These are phyloP conservation scores for Trachymyrmex cornetzi DNA, from an alignment of 1,140 invertebrate genomes.

Conservation along the genomic window DNA sequence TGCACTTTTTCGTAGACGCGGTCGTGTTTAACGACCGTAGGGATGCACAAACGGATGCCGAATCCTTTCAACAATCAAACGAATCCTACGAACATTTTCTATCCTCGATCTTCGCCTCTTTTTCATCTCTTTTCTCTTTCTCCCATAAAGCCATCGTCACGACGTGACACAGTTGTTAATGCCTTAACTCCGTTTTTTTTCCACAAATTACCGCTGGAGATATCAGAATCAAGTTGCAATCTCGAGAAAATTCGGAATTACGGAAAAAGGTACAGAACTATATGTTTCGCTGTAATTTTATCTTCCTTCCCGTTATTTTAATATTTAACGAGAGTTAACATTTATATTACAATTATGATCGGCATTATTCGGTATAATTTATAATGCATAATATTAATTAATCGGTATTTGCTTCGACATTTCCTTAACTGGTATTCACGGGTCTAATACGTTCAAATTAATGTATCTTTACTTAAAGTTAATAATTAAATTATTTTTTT, in stretches of 20 bases:
- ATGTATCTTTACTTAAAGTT: too few relatives aligned
- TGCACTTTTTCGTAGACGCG: neutral
- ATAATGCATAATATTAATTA: too few relatives aligned
- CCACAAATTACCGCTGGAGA: slow-evolving; percentile 7
- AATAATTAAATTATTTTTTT: too few relatives aligned
- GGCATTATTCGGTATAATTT: too few relatives aligned
- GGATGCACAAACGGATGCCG: slow-evolving; percentile 26
- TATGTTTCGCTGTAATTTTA: neutral
- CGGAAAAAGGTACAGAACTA: neutral
- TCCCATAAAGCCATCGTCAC: slow-evolving; percentile 1
- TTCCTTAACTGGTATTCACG: too few relatives aligned
- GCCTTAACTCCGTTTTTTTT: neutral
- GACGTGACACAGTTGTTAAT: slow-evolving; percentile 24
- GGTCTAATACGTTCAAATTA: too few relatives aligned
- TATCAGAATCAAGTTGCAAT: neutral
- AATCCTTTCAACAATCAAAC: slow-evolving; percentile 34
- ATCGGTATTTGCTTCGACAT: too few relatives aligned
- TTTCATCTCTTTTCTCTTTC: neutral
- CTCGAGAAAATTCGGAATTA: neutral
- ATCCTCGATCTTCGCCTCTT: neutral
- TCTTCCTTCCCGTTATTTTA: neutral
- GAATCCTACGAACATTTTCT: slow-evolving; percentile 29
- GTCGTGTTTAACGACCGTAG: slow-evolving; percentile 23
- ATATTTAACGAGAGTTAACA: neutral
- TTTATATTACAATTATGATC: neutral